phyloP scores from a whole-genome alignment of 2,797 vertebrate genomes.

The Sebastes cheni region DNA sequence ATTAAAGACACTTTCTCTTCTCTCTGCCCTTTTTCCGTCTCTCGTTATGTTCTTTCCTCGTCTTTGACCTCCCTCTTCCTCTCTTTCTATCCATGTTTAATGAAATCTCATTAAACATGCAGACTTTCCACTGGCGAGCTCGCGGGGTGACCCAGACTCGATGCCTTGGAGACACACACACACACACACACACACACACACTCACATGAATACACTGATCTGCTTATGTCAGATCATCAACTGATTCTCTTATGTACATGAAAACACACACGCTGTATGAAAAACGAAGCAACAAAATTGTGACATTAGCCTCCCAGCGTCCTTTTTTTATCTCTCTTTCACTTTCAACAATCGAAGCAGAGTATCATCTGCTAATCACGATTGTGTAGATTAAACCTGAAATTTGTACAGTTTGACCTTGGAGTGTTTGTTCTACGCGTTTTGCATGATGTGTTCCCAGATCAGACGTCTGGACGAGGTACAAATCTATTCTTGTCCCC shows the following conservation, averaged over 20 bases:
- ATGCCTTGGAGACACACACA: background rate
- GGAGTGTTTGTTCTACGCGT: background rate
- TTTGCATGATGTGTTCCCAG: constrained; percentile 2
- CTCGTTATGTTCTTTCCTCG: background rate
- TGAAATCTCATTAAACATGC: constrained; percentile 83
- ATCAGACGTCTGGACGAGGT: background rate
- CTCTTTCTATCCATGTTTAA: constrained; percentile 66
- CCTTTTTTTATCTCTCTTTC: background rate
- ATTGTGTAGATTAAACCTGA: background rate
- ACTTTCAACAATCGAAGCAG: background rate
- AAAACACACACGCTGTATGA: background rate
- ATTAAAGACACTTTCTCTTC: background rate
- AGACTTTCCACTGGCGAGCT: constrained; percentile 79
- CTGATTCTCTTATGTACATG: constrained; percentile 1
- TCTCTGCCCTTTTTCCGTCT: background rate
- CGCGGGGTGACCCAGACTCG: constrained; percentile 42
- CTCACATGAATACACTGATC: constrained; percentile 3
- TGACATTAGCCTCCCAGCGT: background rate
- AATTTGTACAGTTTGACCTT: background rate
- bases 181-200: background rate
- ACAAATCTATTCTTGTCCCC: constrained; percentile 15
- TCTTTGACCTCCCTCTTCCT: constrained; percentile 24
- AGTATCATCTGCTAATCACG: background rate
- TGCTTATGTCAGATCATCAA: constrained; percentile 16
- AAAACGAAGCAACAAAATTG: background rate